Conservation (phyloP, 2,113 vertebrate species). For the Cyanoderma ruficeps region DNA sequence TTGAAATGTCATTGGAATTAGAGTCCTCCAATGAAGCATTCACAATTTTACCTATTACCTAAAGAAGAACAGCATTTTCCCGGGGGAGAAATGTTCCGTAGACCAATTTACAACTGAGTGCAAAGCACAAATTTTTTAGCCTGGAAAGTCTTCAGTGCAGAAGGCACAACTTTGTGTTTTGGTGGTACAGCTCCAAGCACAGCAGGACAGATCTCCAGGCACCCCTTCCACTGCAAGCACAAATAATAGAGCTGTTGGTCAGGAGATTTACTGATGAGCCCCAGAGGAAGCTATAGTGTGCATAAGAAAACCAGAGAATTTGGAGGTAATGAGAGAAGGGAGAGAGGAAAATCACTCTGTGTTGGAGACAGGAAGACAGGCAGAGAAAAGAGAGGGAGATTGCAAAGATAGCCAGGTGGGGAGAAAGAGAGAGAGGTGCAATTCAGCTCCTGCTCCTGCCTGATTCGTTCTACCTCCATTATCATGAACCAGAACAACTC, state of each 20-base stretch:
- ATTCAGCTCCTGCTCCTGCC: not conserved
- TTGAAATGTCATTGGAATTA: conserved; percentile 52
- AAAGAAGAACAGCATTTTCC: conserved; percentile 33
- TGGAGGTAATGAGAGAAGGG: conserved; percentile 1
- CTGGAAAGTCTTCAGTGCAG: not conserved
- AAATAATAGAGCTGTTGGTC: not conserved
- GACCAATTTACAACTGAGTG: conserved; percentile 1
- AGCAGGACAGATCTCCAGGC: not conserved
- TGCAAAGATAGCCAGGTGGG: conserved; percentile 8
- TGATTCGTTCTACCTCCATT: conserved; percentile 27
- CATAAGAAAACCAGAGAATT: conserved; percentile 27
- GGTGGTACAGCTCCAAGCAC: not conserved
- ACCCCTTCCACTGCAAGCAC: not conserved
- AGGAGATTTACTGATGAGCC: not conserved
- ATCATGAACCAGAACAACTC: conserved; percentile 17
- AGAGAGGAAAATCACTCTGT: not conserved
- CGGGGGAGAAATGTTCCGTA: not conserved
- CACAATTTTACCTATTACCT: conserved; percentile 45
- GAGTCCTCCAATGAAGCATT: conserved; percentile 22
- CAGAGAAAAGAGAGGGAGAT: conserved; percentile 15
- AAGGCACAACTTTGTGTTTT: not conserved
- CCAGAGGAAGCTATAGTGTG: not conserved
- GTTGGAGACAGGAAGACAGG: not conserved
- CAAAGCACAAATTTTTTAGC: not conserved
- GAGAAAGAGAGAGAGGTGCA: not conserved